phyloP scores from a whole-genome alignment of 2,888 invertebrate genomes.

The Megastigmus dorsalis region DNA sequence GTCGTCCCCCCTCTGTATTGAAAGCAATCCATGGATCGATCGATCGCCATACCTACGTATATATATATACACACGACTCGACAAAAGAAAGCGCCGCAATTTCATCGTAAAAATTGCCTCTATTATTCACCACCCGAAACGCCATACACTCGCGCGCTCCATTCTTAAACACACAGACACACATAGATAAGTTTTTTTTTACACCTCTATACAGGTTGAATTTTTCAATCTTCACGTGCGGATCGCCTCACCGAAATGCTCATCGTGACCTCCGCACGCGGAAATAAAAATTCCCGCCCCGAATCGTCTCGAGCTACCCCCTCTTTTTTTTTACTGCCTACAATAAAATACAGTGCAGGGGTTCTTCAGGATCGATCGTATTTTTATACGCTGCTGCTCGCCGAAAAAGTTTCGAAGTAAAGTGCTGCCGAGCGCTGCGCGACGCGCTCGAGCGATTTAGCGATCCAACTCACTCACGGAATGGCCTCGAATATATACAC shows the following conservation, averaged over 20 bases:
- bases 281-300: no score
- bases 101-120: conserved; percentile 5
- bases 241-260: no score
- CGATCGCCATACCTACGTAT: no score
- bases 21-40: background rate
- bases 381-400: background rate
- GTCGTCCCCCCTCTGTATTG: background rate
- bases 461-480: background rate
- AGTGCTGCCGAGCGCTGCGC: background rate
- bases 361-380: background rate
- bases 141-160: background rate
- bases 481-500: conserved; percentile 27
- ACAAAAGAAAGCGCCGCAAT: conserved; percentile 12
- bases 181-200: no score
- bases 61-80: no score
- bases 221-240: no score
- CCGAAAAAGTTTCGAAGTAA: conserved; percentile 16
- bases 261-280: no score
- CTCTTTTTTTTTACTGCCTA: conserved; percentile 7
- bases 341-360: no score
- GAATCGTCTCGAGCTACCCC: no score
- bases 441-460: conserved; percentile 4
- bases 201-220: no score
- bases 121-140: no score
- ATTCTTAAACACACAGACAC: no score